These are phyloP conservation scores for Scaptomyza hsui DNA, from an alignment of 1,140 invertebrate species.

Conservation along the genomic window DNA sequence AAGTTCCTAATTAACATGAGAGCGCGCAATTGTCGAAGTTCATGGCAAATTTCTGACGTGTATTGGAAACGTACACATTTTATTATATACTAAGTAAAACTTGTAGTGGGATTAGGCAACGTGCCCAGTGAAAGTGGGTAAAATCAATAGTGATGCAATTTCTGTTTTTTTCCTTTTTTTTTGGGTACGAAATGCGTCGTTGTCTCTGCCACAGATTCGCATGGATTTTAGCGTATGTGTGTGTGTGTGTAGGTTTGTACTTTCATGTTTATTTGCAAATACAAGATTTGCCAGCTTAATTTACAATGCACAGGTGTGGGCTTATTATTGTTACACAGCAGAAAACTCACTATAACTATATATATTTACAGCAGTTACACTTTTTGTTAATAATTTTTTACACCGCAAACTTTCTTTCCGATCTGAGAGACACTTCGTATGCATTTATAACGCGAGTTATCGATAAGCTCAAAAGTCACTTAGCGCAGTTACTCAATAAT, in stretches of 20 bases:
- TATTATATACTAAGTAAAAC: conserved; percentile 22
- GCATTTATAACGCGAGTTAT: conserved; percentile 42
- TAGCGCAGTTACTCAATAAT: neutral
- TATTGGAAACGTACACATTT: conserved; percentile 17
- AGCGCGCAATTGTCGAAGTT: conserved; percentile 50
- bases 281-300: neutral
- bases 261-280: conserved; percentile 41
- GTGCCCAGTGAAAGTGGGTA: conserved; percentile 69
- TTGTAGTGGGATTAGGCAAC: conserved; percentile 25
- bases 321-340: neutral
- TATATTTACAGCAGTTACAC: conserved; percentile 35
- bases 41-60: conserved; percentile 47
- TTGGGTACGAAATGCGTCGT: conserved; percentile 27
- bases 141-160: conserved; percentile 76
- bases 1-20: conserved; percentile 44
- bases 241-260: conserved; percentile 14
- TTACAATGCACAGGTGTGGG: neutral
- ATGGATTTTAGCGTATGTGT: conserved; percentile 28
- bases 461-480: conserved; percentile 21
- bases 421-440: conserved; percentile 32
- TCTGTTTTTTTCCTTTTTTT: conserved; percentile 33
- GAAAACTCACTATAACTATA: conserved; percentile 43
- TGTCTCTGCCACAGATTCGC: conserved; percentile 27
- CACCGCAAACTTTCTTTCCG: conserved; percentile 46
- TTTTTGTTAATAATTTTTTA: conserved; percentile 45